Evolutionary conservation across 2,888 invertebrate species (phyloP).

Genomic region (Bombylius major): DNA sequence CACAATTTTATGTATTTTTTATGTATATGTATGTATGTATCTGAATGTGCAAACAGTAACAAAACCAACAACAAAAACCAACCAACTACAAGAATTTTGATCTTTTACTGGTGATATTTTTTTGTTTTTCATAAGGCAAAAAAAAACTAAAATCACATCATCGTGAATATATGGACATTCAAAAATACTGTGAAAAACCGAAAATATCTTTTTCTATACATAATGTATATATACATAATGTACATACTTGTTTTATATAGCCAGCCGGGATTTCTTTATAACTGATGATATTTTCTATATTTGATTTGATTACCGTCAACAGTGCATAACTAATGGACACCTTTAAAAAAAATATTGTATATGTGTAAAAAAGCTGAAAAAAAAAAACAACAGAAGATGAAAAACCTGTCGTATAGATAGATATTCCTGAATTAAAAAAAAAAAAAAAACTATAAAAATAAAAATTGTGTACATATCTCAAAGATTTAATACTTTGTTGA

Average conservation of each 20-base stretch:
- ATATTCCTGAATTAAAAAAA: no score
- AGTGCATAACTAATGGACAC: not conserved
- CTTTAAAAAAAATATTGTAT: not conserved
- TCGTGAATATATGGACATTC: not conserved
- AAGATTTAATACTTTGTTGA: no score
- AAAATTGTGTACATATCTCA: no score
- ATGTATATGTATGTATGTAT: no score
- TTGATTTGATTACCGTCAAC: not conserved
- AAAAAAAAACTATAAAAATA: no score
- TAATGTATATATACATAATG: no score
- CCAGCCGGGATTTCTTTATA: not conserved
- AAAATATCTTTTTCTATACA: no score
- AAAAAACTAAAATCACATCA: not conserved
- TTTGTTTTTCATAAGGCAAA: not conserved
- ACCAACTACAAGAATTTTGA: no score
- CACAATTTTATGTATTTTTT: not conserved
- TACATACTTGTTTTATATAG: not conserved
- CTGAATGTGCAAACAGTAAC: no score
- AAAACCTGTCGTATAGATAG: not conserved
- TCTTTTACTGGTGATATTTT: no score
- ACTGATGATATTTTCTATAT: not conserved
- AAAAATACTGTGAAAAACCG: not conserved
- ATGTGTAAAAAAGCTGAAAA: not conserved
- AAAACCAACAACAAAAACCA: no score
- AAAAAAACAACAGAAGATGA: no score